Evolutionary conservation across 2,797 vertebrate genomes (phyloP), one percentile per base, ranked within the genome.

Genomic region (Oceanodroma leucorhoa): DNA sequence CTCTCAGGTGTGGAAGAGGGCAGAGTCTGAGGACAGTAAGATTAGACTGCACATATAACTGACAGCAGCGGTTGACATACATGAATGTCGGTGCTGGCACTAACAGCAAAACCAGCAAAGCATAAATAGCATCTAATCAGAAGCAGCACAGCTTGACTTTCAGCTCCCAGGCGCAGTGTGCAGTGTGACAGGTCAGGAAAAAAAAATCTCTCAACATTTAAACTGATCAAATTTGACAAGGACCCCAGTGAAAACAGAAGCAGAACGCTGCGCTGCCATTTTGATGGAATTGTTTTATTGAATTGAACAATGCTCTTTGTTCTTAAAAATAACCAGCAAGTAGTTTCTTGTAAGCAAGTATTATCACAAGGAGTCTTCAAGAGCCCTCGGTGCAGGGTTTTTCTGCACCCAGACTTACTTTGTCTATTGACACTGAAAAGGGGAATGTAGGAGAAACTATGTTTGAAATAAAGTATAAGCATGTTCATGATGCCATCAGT

Each of bases 201-300:
- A 80, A 88, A 90, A 71, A 82, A 54, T 41, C 30, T 46, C 79
- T 73, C 58, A 58, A 6, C 57, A 20, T 90, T 80, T 65, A 65
- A 88, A 45, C 58, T 91, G 91, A 94, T 95, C 53, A 62, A 17
- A 55, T 78, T 69, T 90, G 95, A 96, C 92, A 94, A 57, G 75
- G 46, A 79, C 46, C 41, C 40, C 67, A 54, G 82, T 76, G 92
- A 71, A 89, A 89, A 86, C 87, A 91, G 86, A 36, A 78, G 92
- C 72, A 87, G 71, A 76, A 91, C 0, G 5, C 22, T 17, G 57
- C 3, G 2, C 58, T 86, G 75, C 92, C 53, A 8, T 64, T 89
- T 66, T 46, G 62, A 87, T 90, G 50, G 91, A 43, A 43, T 69
- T 57, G 53, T 61, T 93, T 64, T 89, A 80, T 71, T 78, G 93